These are phyloP conservation scores for Auanema freiburgensis DNA, from an alignment of 2,888 invertebrate species.

Conservation along the genomic window DNA sequence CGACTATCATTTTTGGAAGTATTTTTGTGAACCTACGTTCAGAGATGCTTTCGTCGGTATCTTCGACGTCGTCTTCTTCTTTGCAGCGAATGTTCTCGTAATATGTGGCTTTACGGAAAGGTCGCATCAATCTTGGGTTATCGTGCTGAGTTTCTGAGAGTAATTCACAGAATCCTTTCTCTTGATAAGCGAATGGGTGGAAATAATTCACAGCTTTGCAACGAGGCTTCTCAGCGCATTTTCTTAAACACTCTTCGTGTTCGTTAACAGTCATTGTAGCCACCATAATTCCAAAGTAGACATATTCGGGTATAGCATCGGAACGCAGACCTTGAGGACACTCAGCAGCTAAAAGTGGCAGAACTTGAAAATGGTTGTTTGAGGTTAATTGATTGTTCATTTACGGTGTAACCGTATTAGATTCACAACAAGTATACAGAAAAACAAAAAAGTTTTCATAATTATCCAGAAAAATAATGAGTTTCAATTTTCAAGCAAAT, in stretches of 20 bases:
- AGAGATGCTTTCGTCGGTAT: slow-evolving; percentile 29
- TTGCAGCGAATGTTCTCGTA: slow-evolving; percentile 62
- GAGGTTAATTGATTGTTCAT: too few relatives aligned
- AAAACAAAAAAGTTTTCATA: too few relatives aligned
- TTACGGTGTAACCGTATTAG: too few relatives aligned
- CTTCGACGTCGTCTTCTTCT: slow-evolving; percentile 35
- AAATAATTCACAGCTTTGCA: slow-evolving; percentile 63
- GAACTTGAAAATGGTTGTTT: not conserved
- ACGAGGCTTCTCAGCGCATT: slow-evolving; percentile 52
- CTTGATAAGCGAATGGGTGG: slow-evolving; percentile 56
- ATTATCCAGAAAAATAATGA: too few relatives aligned
- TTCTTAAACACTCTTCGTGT: slow-evolving; percentile 54
- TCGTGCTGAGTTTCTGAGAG: slow-evolving; percentile 60
- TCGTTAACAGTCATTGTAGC: slow-evolving; percentile 54
- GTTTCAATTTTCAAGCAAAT: not conserved
- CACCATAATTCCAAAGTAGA: slow-evolving; percentile 62
- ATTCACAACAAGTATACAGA: too few relatives aligned
- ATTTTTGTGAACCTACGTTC: slow-evolving; percentile 17
- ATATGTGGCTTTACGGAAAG: slow-evolving; percentile 60
- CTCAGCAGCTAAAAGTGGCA: slow-evolving; percentile 27
- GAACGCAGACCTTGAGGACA: slow-evolving; percentile 60
- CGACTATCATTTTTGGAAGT: not conserved
- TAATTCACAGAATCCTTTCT: slow-evolving; percentile 62
- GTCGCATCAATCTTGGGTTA: slow-evolving; percentile 62
- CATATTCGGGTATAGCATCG: slow-evolving; percentile 62